A percentile compares a stretch with the other conserved stretches of the same genome.
Conservation (phyloP, 2,888 invertebrate genomes). For the Caenorhabditis parvicauda region DNA sequence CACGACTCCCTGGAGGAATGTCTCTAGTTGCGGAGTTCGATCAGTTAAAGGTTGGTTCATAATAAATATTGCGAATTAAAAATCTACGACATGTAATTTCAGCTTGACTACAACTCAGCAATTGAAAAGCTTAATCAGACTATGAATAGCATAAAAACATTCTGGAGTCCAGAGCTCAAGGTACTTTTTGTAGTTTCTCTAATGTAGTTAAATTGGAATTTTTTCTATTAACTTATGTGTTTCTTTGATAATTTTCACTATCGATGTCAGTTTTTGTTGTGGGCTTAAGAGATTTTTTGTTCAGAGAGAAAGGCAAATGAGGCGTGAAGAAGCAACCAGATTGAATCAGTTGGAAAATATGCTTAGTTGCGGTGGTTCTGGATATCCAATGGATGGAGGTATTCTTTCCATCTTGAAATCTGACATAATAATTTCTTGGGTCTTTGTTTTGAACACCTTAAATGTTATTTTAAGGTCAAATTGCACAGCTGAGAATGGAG, state of each 20-base stretch:
- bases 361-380: conserved; percentile 16
- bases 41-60: conserved; percentile 18
- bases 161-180: conserved; percentile 99
- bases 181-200: conserved; percentile 1
- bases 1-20: conserved; percentile 2
- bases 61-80: conserved; percentile 1
- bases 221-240: conserved; percentile 5
- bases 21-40: conserved; percentile 23
- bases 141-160: conserved; percentile 99
- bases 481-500: conserved; percentile 37
- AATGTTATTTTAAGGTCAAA: background rate
- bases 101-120: conserved; percentile 42
- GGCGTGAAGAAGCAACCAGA: conserved; percentile 39
- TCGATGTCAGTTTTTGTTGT: background rate
- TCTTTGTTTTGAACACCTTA: too few species aligned
- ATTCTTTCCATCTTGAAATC: background rate
- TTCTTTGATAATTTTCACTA: conserved; percentile 3
- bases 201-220: background rate
- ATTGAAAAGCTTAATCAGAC: conserved; percentile 57
- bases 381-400: background rate
- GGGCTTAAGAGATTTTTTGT: too few species aligned
- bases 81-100: conserved; percentile 4
- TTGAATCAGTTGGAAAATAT: conserved; percentile 36
- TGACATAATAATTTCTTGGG: too few species aligned
- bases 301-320: conserved; percentile 39